Conservation (phyloP, 2,888 invertebrate species). For the Deilephila elpenor region DNA sequence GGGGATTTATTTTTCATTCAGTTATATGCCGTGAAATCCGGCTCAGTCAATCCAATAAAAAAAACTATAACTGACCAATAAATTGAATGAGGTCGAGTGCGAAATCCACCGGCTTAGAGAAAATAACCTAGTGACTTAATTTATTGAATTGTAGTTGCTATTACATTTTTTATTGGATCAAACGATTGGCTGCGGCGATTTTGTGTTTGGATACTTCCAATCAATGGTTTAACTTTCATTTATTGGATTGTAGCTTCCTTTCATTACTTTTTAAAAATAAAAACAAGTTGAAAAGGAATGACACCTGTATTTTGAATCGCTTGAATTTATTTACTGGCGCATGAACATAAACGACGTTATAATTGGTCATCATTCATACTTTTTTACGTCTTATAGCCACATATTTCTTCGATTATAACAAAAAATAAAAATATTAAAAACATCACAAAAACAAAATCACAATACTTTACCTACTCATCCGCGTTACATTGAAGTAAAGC, state of each 20-base stretch:
- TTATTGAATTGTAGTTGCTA: conserved; percentile 31
- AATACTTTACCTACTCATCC: background rate
- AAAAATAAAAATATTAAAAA: too few relatives aligned
- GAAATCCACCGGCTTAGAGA: conserved; percentile 43
- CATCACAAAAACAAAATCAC: too few relatives aligned
- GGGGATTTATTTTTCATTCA: conserved; percentile 1
- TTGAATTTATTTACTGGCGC: too few relatives aligned
- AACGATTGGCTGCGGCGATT: background rate
- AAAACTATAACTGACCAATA: conserved; percentile 48
- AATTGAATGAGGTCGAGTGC: conserved; percentile 56
- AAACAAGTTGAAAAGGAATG: too few relatives aligned
- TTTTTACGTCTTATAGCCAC: too few relatives aligned
- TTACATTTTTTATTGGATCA: conserved; percentile 10
- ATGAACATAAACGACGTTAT: too few relatives aligned
- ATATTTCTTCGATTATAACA: too few relatives aligned
- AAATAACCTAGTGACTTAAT: conserved; percentile 32
- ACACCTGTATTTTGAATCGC: too few relatives aligned
- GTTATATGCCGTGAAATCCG: conserved; percentile 32
- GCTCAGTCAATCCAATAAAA: conserved; percentile 39
- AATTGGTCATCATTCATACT: too few relatives aligned
- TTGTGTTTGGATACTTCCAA: background rate
- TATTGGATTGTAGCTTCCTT: background rate
- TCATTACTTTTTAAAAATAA: too few relatives aligned
- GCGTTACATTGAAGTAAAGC: background rate
- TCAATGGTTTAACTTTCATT: background rate